Base-by-base conservation (phyloP, 1,140 invertebrate genomes). In the Sycophila sp. region DNA sequence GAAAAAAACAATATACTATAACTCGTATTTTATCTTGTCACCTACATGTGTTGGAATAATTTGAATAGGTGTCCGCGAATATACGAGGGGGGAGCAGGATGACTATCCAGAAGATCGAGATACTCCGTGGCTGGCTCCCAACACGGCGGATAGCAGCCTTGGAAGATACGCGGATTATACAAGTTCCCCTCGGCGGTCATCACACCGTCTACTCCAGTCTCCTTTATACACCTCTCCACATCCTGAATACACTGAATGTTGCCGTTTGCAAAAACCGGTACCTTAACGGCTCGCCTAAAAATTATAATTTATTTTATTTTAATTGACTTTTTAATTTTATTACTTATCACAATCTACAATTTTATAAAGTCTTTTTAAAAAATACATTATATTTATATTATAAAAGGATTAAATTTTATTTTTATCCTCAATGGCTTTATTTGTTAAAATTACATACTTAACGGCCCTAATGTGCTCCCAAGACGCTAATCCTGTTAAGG, bases 241-340 rank as follows among this genome's bases (percentile, higher is more conserved):
- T 99, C 98, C 79, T 92, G 89, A 63, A 96, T 82, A 77, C 93
- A 95, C 81, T 99, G 94, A 73, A 99, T 97, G 80, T 99, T 99
- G 5, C 98, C 98, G 89, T 99, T 99, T 5, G 97, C 96, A 81
- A 99, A 92, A 69, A 99, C 94, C 24, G 98, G 98, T 77, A 99
- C 94, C 66, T 90, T 92, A 7, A 99, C 90, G 65, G 90, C 90
- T 73, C 96, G 88, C 77, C 95, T 97, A 22, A n/a, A 51, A 30
- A 19, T 28, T 6, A 22, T 2, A 17, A 42, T n/a, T n/a, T n/a
- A n/a, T n/a, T n/a, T n/a, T n/a, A n/a, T n/a, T n/a, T n/a, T n/a
- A 15, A 17, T 51, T 24, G 22, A 36, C 30, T 32, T 32, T 49
- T 36, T 7, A 36, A 7, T 13, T 34, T 58, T 30, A 58, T 56